These are phyloP conservation scores for Glaucopsyche alexis DNA, from an alignment of 2,888 invertebrate species.

Conservation along the genomic window DNA sequence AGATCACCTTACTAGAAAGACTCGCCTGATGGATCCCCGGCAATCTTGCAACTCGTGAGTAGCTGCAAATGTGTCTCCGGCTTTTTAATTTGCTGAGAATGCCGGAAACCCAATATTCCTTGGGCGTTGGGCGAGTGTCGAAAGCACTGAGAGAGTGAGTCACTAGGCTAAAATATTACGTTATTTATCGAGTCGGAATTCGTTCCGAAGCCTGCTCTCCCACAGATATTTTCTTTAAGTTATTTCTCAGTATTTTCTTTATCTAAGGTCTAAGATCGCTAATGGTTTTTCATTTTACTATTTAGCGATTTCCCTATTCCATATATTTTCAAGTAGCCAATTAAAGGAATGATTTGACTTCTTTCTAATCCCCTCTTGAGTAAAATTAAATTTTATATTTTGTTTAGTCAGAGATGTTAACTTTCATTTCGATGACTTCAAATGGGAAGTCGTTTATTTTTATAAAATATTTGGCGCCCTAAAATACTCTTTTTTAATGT, in stretches of 20 bases:
- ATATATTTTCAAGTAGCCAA: constrained; percentile 5
- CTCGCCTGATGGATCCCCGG: too few species aligned
- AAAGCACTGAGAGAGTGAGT: neutral
- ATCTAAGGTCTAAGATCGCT: neutral
- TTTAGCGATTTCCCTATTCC: neutral
- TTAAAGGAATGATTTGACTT: constrained; percentile 3
- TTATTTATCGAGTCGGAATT: neutral
- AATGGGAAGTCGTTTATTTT: neutral
- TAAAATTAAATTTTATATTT: neutral
- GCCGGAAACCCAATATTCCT: too few species aligned
- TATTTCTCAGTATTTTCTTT: neutral
- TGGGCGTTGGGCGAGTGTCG: too few species aligned
- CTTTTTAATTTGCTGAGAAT: too few species aligned
- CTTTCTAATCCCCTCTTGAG: constrained; percentile 7
- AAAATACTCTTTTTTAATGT: neutral
- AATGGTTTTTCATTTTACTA: neutral
- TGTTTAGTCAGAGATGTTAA: constrained; percentile 10
- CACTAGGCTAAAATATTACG: neutral
- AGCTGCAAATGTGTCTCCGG: too few species aligned
- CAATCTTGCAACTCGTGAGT: too few species aligned
- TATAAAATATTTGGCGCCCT: neutral
- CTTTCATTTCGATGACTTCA: neutral
- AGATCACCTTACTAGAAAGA: neutral
- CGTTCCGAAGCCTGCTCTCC: neutral
- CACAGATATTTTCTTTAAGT: neutral